Percentiles rank a stretch among this genome's conserved stretches.
These are phyloP conservation scores for Furcula furcula DNA, from an alignment of 2,888 invertebrate species.

Conservation along the genomic window DNA sequence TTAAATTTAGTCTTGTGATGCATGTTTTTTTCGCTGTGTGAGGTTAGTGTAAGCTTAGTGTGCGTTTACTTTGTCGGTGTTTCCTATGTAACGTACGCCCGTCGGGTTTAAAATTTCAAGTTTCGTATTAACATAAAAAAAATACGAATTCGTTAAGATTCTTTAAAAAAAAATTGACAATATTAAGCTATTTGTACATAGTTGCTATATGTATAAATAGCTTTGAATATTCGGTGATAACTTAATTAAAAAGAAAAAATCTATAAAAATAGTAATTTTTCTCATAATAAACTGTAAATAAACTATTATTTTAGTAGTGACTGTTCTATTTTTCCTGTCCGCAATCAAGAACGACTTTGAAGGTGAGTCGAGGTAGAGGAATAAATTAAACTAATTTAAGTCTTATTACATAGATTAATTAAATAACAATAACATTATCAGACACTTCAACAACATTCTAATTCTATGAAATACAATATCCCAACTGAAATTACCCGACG, in stretches of 20 bases:
- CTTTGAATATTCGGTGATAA: conserved; percentile 61
- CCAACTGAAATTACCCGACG: too few relatives aligned
- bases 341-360: too few relatives aligned
- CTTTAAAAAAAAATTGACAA: conserved; percentile 21
- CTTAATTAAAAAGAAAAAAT: conserved; percentile 47
- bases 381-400: too few relatives aligned
- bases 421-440: too few relatives aligned
- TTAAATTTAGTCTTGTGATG: conserved; percentile 66
- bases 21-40: conserved; percentile 49
- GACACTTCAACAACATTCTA: too few relatives aligned
- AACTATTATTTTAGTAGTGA: conserved; percentile 76
- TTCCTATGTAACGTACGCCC: conserved; percentile 34
- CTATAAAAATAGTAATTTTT: conserved; percentile 71
- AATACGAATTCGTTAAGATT: too few relatives aligned
- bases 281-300: conserved; percentile 73
- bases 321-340: conserved; percentile 33
- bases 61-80: conserved; percentile 36
- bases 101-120: conserved; percentile 35
- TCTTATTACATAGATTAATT: too few relatives aligned
- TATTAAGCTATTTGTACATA: conserved; percentile 72
- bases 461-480: too few relatives aligned
- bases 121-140: conserved; percentile 17
- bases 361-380: too few relatives aligned
- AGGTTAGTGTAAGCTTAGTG: conserved; percentile 53
- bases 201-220: conserved; percentile 64